A percentile compares a stretch with the other conserved stretches of the same genome.
These are phyloP conservation scores for Tipula confusa DNA, from an alignment of 2,888 invertebrate species.

Conservation along the genomic window DNA sequence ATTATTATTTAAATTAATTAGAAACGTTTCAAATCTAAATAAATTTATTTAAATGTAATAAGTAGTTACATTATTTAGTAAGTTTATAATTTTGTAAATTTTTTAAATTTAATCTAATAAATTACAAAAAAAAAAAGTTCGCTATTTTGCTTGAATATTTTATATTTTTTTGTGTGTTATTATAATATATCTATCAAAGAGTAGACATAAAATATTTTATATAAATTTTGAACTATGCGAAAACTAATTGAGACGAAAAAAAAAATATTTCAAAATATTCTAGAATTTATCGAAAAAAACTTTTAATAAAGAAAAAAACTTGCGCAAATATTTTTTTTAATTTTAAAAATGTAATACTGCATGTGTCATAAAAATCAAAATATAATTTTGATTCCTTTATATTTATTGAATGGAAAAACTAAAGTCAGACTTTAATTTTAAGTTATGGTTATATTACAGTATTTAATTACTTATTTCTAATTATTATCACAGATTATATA, in stretches of 20 bases:
- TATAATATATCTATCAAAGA: background rate
- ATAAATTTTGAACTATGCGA: background rate
- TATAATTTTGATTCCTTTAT: constrained; percentile 21
- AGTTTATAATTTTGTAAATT: background rate
- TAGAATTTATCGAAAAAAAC: background rate
- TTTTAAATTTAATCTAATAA: background rate
- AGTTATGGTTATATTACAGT: constrained; percentile 29
- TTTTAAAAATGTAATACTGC: background rate
- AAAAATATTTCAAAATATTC: background rate
- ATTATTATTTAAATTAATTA: background rate
- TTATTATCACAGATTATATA: constrained; percentile 30
- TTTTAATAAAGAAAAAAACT: too few relatives aligned
- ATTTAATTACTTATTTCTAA: constrained; percentile 28
- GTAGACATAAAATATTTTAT: background rate
- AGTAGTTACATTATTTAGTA: background rate
- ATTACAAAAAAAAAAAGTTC: background rate
- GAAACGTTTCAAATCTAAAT: background rate
- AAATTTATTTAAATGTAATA: background rate
- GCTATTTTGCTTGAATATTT: background rate
- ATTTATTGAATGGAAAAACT: constrained; percentile 28
- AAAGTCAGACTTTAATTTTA: constrained; percentile 28
- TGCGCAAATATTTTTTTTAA: background rate
- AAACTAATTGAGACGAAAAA: background rate
- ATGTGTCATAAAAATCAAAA: background rate
- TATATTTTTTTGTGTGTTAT: background rate